phyloP scores from a whole-genome alignment of 2,888 invertebrate genomes.

The Eristalis tenax region DNA sequence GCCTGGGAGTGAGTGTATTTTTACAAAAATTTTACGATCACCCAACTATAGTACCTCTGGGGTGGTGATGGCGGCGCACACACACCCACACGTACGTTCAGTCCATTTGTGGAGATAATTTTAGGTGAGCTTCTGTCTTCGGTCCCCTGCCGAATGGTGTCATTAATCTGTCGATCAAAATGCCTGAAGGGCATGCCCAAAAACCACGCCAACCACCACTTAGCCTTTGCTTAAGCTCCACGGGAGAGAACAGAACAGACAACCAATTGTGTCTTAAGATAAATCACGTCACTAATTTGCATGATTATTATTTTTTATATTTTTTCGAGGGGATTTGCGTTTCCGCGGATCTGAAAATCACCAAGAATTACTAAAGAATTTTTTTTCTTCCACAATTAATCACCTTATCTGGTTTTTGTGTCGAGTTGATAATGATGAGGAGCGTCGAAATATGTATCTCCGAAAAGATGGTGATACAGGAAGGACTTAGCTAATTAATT shows the following conservation, averaged over 20 bases:
- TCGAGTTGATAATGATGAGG: conserved; percentile 62
- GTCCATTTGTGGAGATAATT: conserved; percentile 42
- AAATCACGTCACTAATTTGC: conserved; percentile 57
- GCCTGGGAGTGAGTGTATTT: background rate
- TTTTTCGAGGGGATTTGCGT: conserved; percentile 1
- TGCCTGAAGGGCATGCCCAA: conserved; percentile 46
- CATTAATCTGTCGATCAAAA: conserved; percentile 67
- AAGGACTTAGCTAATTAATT: conserved; percentile 65
- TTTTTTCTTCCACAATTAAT: conserved; percentile 57
- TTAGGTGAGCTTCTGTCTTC: conserved; percentile 41
- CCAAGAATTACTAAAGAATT: background rate
- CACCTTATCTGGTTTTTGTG: conserved; percentile 53
- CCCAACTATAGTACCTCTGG: background rate
- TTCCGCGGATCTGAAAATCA: conserved; percentile 14
- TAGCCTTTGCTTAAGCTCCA: conserved; percentile 11
- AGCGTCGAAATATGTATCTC: conserved; percentile 48
- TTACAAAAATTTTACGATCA: conserved; percentile 12
- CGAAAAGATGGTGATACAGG: conserved; percentile 28
- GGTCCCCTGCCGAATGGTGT: conserved; percentile 15
- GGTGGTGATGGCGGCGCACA: background rate
- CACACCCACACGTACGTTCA: background rate
- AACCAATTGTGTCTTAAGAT: conserved; percentile 59
- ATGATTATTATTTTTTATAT: conserved; percentile 28
- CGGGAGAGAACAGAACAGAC: conserved; percentile 13
- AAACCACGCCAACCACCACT: conserved; percentile 2